These are phyloP conservation scores for Mastigias papua DNA, from an alignment of 30 jellyfish, hydroid and myxozoan genomes.

Conservation along the genomic window DNA sequence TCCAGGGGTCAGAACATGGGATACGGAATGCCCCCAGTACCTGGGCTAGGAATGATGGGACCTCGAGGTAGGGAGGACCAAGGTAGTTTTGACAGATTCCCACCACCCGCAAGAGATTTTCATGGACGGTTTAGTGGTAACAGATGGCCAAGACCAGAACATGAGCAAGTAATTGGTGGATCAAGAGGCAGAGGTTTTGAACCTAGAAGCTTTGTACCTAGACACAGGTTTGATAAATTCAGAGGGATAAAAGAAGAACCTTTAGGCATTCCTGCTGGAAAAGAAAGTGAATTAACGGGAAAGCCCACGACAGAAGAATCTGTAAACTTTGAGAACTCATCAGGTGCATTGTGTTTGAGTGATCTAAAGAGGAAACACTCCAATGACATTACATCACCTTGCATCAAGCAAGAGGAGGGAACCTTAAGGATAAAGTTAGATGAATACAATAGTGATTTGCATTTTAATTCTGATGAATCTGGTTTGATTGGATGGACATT, in stretches of 20 bases:
- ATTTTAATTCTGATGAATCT: conserved; percentile 60
- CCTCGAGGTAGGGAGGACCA: background rate
- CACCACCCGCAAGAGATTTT: background rate
- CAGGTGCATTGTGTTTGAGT: background rate
- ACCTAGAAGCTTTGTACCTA: background rate
- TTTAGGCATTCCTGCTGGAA: background rate
- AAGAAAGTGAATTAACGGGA: background rate
- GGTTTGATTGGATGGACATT: conserved; percentile 79
- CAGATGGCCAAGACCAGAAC: conserved; percentile 27
- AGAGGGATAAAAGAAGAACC: background rate
- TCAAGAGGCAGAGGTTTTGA: conserved; percentile 5
- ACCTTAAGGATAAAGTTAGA: conserved; percentile 53
- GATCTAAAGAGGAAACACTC: background rate
- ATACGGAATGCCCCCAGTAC: conserved; percentile 13
- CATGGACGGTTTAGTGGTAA: background rate
- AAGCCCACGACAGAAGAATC: background rate
- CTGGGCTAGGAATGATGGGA: background rate
- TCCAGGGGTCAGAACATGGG: background rate
- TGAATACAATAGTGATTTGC: conserved; percentile 83
- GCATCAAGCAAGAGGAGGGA: conserved; percentile 8
- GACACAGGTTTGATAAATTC: background rate
- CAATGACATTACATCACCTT: background rate
- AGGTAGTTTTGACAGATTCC: background rate
- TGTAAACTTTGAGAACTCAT: background rate
- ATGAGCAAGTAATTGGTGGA: background rate